Conservation (phyloP, 2,888 invertebrate species). For the Slavum lentiscoides region DNA sequence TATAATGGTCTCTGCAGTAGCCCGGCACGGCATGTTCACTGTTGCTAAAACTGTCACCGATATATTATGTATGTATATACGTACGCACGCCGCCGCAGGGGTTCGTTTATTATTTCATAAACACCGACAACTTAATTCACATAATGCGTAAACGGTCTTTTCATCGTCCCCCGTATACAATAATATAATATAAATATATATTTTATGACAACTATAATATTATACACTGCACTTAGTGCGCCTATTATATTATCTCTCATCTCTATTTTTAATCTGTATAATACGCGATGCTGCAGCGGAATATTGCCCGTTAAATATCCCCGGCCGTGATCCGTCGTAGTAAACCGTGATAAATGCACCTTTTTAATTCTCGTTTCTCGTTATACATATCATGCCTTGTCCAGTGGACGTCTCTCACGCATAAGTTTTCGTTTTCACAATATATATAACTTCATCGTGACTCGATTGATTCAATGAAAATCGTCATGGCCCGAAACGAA, state of each 20-base stretch:
- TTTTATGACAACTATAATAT: too few species aligned
- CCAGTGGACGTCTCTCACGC: too few species aligned
- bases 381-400: too few species aligned
- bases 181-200: slow-evolving; percentile 1
- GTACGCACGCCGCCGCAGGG: slow-evolving; percentile 9
- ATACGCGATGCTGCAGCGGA: not conserved
- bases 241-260: slow-evolving; percentile 11
- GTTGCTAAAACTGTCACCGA: slow-evolving; percentile 33
- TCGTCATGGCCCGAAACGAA: too few species aligned
- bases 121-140: slow-evolving; percentile 42
- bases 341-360: too few species aligned
- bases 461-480: too few species aligned
- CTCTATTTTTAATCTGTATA: slow-evolving; percentile 23
- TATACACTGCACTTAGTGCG: not conserved
- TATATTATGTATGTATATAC: not conserved
- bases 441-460: too few species aligned
- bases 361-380: too few species aligned
- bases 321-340: not conserved
- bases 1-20: slow-evolving; percentile 39
- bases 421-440: too few species aligned
- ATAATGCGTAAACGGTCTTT: slow-evolving; percentile 35
- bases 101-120: slow-evolving; percentile 39
- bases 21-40: slow-evolving; percentile 28
- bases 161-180: not conserved
- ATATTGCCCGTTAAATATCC: not conserved